Evolutionary conservation across 2,113 vertebrate genomes (phyloP).

Genomic region (Condylura cristata): DNA sequence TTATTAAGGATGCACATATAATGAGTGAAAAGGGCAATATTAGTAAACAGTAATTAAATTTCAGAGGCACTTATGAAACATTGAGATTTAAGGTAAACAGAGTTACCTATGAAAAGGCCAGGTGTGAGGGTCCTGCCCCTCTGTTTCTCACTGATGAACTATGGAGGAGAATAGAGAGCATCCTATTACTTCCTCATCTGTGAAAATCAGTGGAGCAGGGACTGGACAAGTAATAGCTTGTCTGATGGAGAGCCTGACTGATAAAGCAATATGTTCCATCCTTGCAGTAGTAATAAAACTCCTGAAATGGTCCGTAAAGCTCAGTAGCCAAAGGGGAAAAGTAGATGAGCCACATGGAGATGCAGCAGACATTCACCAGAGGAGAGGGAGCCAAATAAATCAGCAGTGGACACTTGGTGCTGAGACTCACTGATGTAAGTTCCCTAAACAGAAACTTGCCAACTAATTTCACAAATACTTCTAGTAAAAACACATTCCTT

Average conservation of each 20-base stretch:
- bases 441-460: slow-evolving; percentile 55
- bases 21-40: not conserved
- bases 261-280: slow-evolving; percentile 62
- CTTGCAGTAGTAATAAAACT: slow-evolving; percentile 61
- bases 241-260: slow-evolving; percentile 58
- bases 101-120: not conserved
- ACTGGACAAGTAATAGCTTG: slow-evolving; percentile 31
- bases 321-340: slow-evolving; percentile 71
- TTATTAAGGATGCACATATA: not conserved
- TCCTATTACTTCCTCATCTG: not conserved
- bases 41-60: not conserved
- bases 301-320: slow-evolving; percentile 61
- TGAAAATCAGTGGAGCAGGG: slow-evolving; percentile 23
- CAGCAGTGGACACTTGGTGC: slow-evolving; percentile 68
- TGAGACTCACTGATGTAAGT: slow-evolving; percentile 50
- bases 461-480: slow-evolving; percentile 74
- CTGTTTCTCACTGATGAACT: slow-evolving; percentile 33
- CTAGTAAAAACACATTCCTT: slow-evolving; percentile 56
- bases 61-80: not conserved
- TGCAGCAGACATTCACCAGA: slow-evolving; percentile 52
- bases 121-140: not conserved
- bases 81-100: not conserved
- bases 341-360: slow-evolving; percentile 41
- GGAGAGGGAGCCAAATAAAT: slow-evolving; percentile 60
- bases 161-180: not conserved